phyloP scores from a whole-genome alignment of 2,797 vertebrate species.

The Gallinago solitaria region DNA sequence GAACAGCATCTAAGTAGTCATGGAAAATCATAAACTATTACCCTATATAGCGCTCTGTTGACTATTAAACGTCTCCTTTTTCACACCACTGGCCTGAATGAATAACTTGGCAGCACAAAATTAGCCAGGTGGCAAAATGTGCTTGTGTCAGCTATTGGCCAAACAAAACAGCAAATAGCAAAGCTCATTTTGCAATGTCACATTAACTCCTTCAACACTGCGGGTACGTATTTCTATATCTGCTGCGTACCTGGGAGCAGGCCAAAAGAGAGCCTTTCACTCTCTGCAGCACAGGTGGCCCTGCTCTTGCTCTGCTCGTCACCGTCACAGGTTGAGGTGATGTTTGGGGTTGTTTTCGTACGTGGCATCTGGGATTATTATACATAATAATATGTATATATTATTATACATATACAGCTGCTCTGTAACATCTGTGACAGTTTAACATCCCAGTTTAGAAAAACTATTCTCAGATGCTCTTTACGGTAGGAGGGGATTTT shows the following conservation, averaged over 20 bases:
- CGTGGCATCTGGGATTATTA: background rate
- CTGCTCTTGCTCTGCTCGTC: background rate
- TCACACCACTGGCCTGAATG: slow-evolving; percentile 77
- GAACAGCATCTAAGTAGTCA: slow-evolving; percentile 68
- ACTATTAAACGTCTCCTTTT: slow-evolving; percentile 79
- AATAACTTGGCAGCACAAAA: slow-evolving; percentile 78
- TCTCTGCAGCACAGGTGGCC: background rate
- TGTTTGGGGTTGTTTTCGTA: background rate
- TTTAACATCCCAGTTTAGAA: background rate
- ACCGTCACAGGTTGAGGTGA: background rate
- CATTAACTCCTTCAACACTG: slow-evolving; percentile 68
- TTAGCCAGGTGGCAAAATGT: slow-evolving; percentile 75
- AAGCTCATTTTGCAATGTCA: slow-evolving; percentile 69
- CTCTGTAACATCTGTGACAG: background rate
- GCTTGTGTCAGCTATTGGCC: slow-evolving; percentile 75
- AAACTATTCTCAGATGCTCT: background rate
- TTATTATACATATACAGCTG: too few relatives aligned
- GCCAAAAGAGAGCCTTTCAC: background rate
- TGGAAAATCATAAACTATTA: slow-evolving; percentile 78
- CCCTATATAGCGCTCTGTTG: slow-evolving; percentile 73
- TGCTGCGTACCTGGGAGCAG: background rate
- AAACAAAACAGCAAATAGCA: slow-evolving; percentile 73
- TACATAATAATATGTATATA: too few relatives aligned
- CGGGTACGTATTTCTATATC: background rate
- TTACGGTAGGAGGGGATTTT: background rate